These are phyloP conservation scores for Pangasius larnaudii DNA, from an alignment of 2,797 vertebrate species.

Conservation along the genomic window DNA sequence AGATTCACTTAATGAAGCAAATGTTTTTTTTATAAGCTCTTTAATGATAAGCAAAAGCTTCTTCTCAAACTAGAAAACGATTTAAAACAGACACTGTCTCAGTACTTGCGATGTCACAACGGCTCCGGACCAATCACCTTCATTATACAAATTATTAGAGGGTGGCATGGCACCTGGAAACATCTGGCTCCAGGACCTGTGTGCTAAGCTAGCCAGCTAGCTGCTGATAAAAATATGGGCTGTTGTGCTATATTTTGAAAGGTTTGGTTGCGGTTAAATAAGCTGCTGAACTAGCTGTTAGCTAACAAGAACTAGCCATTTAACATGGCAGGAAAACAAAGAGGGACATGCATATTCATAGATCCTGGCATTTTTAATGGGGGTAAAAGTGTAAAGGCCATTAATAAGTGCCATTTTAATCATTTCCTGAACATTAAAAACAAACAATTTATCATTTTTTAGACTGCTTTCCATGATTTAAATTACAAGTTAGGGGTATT, in stretches of 20 bases:
- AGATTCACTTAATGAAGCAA: conserved; percentile 65
- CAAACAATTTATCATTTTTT: conserved; percentile 2
- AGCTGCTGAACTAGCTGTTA: not conserved
- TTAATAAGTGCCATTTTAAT: not conserved
- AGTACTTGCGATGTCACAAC: not conserved
- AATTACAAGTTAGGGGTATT: conserved; percentile 1
- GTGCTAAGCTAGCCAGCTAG: not conserved
- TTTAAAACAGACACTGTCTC: not conserved
- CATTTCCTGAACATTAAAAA: not conserved
- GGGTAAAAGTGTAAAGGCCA: not conserved
- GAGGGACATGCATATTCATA: not conserved
- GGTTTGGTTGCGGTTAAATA: not conserved
- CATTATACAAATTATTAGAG: not conserved
- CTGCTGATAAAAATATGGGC: not conserved
- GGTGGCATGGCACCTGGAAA: not conserved
- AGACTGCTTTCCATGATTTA: conserved; percentile 7
- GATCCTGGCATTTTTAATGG: not conserved
- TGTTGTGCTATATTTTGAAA: not conserved
- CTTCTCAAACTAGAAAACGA: conserved; percentile 27
- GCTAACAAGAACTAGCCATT: not conserved
- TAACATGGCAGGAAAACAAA: not conserved
- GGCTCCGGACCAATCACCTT: not conserved
- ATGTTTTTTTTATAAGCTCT: conserved; percentile 8
- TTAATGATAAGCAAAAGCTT: not conserved
- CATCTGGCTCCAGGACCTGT: not conserved